phyloP scores from a whole-genome alignment of 2,888 invertebrate genomes.

The Lamellibrachia satsuma region DNA sequence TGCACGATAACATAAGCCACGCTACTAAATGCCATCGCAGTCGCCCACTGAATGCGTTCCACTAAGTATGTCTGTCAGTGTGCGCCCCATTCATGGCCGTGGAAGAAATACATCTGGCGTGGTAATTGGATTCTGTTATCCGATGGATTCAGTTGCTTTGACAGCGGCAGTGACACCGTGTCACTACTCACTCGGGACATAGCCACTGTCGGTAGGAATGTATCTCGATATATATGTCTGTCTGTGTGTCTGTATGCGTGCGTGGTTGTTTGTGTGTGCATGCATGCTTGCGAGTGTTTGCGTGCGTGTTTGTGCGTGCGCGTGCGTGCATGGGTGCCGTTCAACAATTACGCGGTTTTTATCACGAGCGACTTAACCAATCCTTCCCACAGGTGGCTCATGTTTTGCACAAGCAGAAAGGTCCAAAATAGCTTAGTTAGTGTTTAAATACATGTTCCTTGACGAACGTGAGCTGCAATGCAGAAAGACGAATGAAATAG shows the following conservation, averaged over 20 bases:
- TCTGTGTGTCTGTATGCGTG: neutral
- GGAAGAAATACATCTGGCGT: neutral
- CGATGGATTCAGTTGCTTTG: neutral
- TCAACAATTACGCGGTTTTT: neutral
- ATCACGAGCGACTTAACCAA: neutral
- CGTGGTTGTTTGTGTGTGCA: neutral
- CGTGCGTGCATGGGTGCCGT: neutral
- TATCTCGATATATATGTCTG: neutral
- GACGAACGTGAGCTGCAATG: neutral
- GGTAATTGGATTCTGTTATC: constrained; percentile 4
- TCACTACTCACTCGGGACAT: neutral
- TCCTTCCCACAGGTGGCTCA: neutral
- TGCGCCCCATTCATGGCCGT: neutral
- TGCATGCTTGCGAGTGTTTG: neutral
- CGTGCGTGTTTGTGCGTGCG: neutral
- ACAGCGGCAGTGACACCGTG: neutral
- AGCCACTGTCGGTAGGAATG: neutral
- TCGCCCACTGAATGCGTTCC: neutral
- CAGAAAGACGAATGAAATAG: too few relatives aligned
- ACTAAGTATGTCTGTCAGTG: neutral
- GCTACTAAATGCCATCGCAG: neutral
- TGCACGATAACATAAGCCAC: neutral
- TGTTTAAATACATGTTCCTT: neutral
- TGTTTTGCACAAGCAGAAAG: neutral
- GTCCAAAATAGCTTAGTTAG: neutral